Base-by-base conservation (phyloP, 2,888 invertebrate species). In the Latrodectus hesperus region DNA sequence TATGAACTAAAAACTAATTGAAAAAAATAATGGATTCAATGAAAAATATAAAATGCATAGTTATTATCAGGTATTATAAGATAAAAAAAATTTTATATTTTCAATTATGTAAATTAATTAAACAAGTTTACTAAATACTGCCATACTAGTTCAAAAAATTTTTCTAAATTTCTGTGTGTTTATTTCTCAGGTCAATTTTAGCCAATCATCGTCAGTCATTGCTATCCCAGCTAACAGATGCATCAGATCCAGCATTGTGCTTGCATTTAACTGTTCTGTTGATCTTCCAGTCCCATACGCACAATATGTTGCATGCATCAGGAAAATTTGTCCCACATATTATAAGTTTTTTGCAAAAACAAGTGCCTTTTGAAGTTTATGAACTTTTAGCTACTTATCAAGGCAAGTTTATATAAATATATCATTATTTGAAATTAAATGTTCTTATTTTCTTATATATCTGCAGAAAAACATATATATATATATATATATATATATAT, bases 311-410 rank as follows among this genome's bases (percentile, higher is more conserved):
- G 51, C 97, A 98, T 92, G 97, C 97, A 16, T 98, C 98, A 51
- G 99, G 99, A 0, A 95, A 97, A 92, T 97, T 97, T 93, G 97
- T 99, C 14, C 95, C 97, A 0, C 93, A 95, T 22, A 94, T 99
- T 90, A 93, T 98, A 72, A 91, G 94, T 0, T 96, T 94, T 92
- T 93, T 99, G 78, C 95, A 95, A 90, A 93, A 94, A 38, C 94
- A 95, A 90, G 92, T 98, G 76, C 94, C 94, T 88, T 93, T 94
- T 49, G 95, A 96, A 9, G 94, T 95, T 84, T 94, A 94, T 91
- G 92, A 93, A 1, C 93, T 94, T 83, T 93, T 98, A 1, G 94
- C 94, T 71, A 93, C 93, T 76, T 96, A 95, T 92, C 96, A 98
- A 93, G 97, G 97, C 97, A 93, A 92, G 93, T 91, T 51, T 14